Conservation (phyloP, 2,797 vertebrate genomes). For the Gymnoscopelus braueri region DNA sequence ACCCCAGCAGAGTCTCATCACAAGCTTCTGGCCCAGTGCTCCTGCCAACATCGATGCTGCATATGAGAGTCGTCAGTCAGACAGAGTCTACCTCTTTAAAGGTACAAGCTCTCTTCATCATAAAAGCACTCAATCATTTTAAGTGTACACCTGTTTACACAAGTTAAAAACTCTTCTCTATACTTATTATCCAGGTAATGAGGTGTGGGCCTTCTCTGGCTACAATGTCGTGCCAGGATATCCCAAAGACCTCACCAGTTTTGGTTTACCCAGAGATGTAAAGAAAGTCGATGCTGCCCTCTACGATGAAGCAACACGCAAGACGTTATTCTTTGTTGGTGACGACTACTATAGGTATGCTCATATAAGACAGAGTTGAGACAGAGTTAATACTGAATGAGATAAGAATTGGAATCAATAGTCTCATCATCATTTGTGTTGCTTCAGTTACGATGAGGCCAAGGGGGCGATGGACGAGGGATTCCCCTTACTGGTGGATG, state of each 20-base stretch:
- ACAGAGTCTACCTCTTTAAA: constrained; percentile 85
- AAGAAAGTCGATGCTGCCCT: constrained; percentile 84
- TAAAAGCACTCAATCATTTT: background rate
- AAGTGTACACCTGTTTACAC: background rate
- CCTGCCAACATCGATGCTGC: constrained; percentile 85
- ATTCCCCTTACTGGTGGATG: constrained; percentile 71
- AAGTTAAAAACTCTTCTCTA: background rate
- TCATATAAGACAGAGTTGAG: background rate
- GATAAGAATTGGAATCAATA: too few species aligned
- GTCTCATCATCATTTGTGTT: constrained; percentile 7
- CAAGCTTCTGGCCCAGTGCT: constrained; percentile 83
- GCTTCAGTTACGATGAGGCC: constrained; percentile 83
- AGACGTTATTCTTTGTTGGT: constrained; percentile 84
- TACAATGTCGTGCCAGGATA: constrained; percentile 75
- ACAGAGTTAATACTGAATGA: too few species aligned
- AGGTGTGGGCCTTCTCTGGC: constrained; percentile 81
- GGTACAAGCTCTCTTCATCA: constrained; percentile 63
- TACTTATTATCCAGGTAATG: constrained; percentile 37
- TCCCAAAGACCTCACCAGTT: constrained; percentile 76
- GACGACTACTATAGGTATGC: constrained; percentile 85
- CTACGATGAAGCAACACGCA: constrained; percentile 74
- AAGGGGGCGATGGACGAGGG: constrained; percentile 77
- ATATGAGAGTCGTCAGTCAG: constrained; percentile 80
- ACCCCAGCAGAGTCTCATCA: constrained; percentile 80
- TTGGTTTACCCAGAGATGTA: constrained; percentile 81